These are phyloP conservation scores for Delia radicum DNA, from an alignment of 1,140 invertebrate genomes.

Conservation along the genomic window DNA sequence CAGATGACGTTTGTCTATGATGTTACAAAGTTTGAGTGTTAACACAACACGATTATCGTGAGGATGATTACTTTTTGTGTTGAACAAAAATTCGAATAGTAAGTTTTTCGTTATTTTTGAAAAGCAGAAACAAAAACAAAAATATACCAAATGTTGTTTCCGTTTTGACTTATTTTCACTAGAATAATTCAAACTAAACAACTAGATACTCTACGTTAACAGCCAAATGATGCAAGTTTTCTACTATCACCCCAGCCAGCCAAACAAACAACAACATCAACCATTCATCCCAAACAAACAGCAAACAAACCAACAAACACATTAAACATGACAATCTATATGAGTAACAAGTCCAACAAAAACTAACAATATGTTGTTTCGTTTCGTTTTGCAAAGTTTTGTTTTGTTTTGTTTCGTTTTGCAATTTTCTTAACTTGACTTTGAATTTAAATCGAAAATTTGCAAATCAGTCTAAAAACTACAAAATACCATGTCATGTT, in stretches of 20 bases:
- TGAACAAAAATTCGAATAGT: not conserved
- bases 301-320: not conserved
- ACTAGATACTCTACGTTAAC: not conserved
- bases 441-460: constrained; percentile 19
- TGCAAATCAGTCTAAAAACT: constrained; percentile 20
- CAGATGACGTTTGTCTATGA: constrained; percentile 5
- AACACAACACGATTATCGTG: constrained; percentile 23
- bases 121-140: not conserved
- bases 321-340: constrained; percentile 18
- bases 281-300: not conserved
- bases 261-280: not conserved
- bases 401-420: not conserved
- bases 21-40: constrained; percentile 7
- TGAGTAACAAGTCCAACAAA: constrained; percentile 4
- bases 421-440: constrained; percentile 12
- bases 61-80: constrained; percentile 23
- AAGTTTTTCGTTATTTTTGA: not conserved
- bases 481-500: constrained; percentile 21
- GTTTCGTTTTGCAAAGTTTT: not conserved
- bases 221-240: too few relatives aligned
- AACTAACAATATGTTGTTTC: not conserved
- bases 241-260: not conserved
- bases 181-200: not conserved
- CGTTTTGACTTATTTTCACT: constrained; percentile 20
- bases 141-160: not conserved